phyloP scores from a whole-genome alignment of 1,140 invertebrate species.

The Luehdorfia chinensis region DNA sequence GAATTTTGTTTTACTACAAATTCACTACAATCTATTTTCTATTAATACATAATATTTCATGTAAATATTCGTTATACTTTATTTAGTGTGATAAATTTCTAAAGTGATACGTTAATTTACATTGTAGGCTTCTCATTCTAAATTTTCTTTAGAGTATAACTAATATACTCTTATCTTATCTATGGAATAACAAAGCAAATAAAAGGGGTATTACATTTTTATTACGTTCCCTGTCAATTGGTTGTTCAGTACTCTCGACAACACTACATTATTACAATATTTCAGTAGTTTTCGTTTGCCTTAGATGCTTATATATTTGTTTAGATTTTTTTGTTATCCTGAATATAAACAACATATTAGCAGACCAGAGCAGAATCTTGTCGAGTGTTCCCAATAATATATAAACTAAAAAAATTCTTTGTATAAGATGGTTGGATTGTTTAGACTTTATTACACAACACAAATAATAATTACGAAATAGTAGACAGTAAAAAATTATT shows the following conservation, averaged over 20 bases:
- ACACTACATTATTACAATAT: not conserved
- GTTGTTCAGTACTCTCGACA: conserved; percentile 5
- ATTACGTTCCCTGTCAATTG: conserved; percentile 26
- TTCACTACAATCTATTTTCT: conserved; percentile 38
- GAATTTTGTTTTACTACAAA: conserved; percentile 34
- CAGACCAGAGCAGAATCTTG: not conserved
- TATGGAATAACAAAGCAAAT: not conserved
- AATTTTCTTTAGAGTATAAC: too few relatives aligned
- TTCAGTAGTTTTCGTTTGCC: not conserved
- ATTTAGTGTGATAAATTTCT: not conserved
- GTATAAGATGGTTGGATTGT: too few relatives aligned
- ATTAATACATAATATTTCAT: conserved; percentile 15
- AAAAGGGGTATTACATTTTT: conserved; percentile 1
- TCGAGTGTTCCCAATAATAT: not conserved
- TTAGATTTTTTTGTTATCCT: not conserved
- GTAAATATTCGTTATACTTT: conserved; percentile 8
- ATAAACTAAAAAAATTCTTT: not conserved
- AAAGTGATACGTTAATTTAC: not conserved
- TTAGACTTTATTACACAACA: conserved; percentile 3
- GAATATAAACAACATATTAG: too few relatives aligned
- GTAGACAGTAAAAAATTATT: not conserved
- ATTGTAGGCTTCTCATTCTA: not conserved
- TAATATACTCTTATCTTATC: too few relatives aligned
- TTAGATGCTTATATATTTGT: not conserved
- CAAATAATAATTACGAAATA: conserved; percentile 1